phyloP scores from a whole-genome alignment of 2,888 invertebrate species.

The Platycheirus rosarum region DNA sequence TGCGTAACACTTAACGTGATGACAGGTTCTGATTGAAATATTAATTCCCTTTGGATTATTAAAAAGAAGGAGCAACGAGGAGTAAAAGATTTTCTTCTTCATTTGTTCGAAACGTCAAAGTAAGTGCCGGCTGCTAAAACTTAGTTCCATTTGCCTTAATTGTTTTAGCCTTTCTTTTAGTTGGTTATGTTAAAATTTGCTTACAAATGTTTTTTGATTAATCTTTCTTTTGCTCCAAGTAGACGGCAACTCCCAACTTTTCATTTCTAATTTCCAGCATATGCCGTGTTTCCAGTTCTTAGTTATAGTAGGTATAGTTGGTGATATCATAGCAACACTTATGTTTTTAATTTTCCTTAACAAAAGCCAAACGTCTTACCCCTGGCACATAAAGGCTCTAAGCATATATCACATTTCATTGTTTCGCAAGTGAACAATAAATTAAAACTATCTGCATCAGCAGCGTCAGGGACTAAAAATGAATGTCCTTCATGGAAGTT shows the following conservation, averaged over 20 bases:
- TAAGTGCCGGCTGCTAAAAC: too few relatives aligned
- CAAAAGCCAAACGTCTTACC: constrained; percentile 21
- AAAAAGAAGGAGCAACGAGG: neutral
- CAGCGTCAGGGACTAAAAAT: constrained; percentile 40
- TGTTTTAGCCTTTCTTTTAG: constrained; percentile 36
- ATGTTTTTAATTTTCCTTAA: constrained; percentile 59
- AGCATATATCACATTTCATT: constrained; percentile 72
- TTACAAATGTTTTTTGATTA: constrained; percentile 71
- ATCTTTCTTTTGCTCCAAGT: constrained; percentile 59
- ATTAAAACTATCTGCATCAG: constrained; percentile 72
- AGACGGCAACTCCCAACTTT: constrained; percentile 67
- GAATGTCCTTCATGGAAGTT: neutral
- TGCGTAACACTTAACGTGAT: constrained; percentile 34
- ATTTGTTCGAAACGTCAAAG: constrained; percentile 13
- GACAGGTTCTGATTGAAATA: constrained; percentile 27
- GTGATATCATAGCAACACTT: constrained; percentile 70
- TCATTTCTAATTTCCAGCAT: constrained; percentile 11
- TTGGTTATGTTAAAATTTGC: constrained; percentile 61
- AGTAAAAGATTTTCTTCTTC: neutral
- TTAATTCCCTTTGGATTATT: constrained; percentile 30
- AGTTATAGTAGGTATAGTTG: too few relatives aligned
- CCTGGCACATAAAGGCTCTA: constrained; percentile 33
- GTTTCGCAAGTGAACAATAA: constrained; percentile 71
- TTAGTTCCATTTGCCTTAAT: constrained; percentile 6
- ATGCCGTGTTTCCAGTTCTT: too few relatives aligned